phyloP scores from a whole-genome alignment of 2,113 vertebrate species.

The Hippolais icterina region DNA sequence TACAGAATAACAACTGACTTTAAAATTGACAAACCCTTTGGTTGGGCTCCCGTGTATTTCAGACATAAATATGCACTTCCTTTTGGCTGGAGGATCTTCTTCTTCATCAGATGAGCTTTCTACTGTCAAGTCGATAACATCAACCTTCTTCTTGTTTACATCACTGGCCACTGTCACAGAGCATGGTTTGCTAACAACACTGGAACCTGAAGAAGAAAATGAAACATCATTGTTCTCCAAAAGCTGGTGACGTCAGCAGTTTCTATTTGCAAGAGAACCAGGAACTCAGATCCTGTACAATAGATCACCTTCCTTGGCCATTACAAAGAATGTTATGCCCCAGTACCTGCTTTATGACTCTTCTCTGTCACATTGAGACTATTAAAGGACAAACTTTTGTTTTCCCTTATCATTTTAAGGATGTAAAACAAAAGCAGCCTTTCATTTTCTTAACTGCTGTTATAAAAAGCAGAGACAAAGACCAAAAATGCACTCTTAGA shows the following conservation, averaged over 20 bases:
- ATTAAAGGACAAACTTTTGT: not conserved
- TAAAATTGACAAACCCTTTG: constrained; percentile 85
- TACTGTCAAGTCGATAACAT: constrained; percentile 91
- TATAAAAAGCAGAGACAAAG: not conserved
- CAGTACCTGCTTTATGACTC: not conserved
- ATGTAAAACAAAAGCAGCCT: not conserved
- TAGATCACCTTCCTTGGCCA: not conserved
- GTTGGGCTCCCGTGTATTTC: constrained; percentile 84
- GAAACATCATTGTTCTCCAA: not conserved
- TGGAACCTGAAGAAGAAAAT: constrained; percentile 65
- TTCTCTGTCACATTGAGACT: rapidly evolving
- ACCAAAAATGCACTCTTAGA: not conserved
- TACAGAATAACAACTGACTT: constrained; percentile 52
- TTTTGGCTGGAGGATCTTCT: constrained; percentile 83
- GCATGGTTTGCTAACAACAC: constrained; percentile 78
- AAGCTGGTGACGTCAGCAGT: not conserved
- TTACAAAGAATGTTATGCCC: not conserved
- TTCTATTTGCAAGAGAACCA: not conserved
- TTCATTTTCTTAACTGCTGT: not conserved
- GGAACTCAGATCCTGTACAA: not conserved
- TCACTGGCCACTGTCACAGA: constrained; percentile 75
- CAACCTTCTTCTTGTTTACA: constrained; percentile 85
- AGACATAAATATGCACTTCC: constrained; percentile 88
- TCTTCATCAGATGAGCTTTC: constrained; percentile 93
- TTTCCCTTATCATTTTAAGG: not conserved